Percentiles rank a stretch among this genome's conserved stretches.
These are phyloP conservation scores for Micrasema minimum DNA, from an alignment of 1,140 invertebrate species.

Conservation along the genomic window DNA sequence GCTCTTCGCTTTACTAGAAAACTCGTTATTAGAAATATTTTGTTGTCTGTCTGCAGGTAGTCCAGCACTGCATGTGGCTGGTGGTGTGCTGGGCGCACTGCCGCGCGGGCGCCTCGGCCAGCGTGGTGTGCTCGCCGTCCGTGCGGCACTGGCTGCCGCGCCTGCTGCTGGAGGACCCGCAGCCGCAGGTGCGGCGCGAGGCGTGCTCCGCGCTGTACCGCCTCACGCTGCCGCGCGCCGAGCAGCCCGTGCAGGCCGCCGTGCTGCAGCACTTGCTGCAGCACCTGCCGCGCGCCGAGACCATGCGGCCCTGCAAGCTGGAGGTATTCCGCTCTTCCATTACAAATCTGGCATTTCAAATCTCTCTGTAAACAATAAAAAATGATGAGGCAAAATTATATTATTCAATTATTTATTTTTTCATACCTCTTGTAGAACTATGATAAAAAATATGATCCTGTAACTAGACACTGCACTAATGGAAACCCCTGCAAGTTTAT, in stretches of 20 bases:
- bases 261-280: constrained; percentile 82
- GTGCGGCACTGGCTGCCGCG: constrained; percentile 62
- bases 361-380: no score
- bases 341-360: no score
- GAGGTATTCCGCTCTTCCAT: constrained; percentile 57
- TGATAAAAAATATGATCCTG: no score
- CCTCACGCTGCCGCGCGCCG: constrained; percentile 75
- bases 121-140: constrained; percentile 59
- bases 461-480: no score
- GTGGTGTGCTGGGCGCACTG: constrained; percentile 65
- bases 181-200: constrained; percentile 82
- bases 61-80: constrained; percentile 59
- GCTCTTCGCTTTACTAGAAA: neutral
- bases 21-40: neutral
- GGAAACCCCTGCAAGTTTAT: no score
- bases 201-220: constrained; percentile 89
- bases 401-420: neutral
- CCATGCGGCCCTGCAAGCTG: constrained; percentile 80
- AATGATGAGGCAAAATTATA: no score
- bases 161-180: constrained; percentile 63
- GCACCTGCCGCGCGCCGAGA: constrained; percentile 83
- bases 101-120: constrained; percentile 60
- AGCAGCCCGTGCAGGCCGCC: constrained; percentile 64
- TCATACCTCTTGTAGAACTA: no score
- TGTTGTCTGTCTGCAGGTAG: constrained; percentile 45